Evolutionary conservation across 2,888 invertebrate genomes (phyloP).

Genomic region (Pecten maximus): DNA sequence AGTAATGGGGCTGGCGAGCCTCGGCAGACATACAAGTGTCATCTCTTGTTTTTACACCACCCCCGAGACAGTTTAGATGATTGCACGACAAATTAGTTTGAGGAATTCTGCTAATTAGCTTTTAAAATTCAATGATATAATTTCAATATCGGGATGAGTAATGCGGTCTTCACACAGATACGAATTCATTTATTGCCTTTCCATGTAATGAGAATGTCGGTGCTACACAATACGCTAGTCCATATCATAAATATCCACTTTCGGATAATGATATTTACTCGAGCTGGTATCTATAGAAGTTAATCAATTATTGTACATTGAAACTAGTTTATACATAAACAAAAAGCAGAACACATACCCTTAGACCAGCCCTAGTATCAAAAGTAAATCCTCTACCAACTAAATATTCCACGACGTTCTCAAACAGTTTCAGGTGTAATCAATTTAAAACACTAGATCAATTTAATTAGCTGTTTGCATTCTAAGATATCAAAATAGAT

Average conservation of each 20-base stretch:
- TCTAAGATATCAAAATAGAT: too few species aligned
- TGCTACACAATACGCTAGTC: background rate
- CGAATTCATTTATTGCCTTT: background rate
- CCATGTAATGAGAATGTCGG: background rate
- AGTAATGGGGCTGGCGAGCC: background rate
- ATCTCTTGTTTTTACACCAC: background rate
- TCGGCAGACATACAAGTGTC: background rate
- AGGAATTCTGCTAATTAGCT: background rate
- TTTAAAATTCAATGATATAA: background rate
- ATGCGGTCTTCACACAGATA: background rate
- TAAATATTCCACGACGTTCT: too few species aligned
- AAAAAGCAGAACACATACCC: too few species aligned
- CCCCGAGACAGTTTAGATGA: slow-evolving; percentile 10
- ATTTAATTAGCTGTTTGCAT: too few species aligned
- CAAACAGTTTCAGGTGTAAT: too few species aligned
- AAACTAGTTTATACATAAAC: background rate
- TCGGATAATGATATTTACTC: too few species aligned
- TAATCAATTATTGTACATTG: background rate
- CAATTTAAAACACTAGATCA: too few species aligned
- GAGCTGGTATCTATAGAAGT: background rate
- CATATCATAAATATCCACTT: too few species aligned
- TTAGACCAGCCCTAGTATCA: too few species aligned
- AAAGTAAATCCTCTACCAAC: too few species aligned
- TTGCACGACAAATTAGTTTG: background rate
- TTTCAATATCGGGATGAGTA: background rate